Evolutionary conservation across 2,888 invertebrate species (phyloP).

Genomic region (Parnassius glacialis): DNA sequence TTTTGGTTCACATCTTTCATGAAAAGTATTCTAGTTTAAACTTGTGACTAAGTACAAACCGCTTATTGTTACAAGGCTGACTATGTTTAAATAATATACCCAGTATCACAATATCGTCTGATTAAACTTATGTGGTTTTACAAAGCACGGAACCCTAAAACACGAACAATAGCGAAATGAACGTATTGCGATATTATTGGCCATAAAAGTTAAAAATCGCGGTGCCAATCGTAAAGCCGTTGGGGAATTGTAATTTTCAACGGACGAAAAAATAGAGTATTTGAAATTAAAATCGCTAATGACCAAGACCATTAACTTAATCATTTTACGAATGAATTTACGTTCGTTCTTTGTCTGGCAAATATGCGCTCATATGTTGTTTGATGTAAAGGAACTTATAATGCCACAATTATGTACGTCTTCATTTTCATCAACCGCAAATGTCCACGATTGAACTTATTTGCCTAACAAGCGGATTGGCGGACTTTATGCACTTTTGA

Average conservation of each 20-base stretch:
- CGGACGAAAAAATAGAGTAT: constrained; percentile 60
- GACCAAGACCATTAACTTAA: constrained; percentile 81
- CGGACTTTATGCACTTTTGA: no score
- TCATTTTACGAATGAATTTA: constrained; percentile 66
- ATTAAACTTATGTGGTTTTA: background rate
- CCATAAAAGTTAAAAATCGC: constrained; percentile 55
- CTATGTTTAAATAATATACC: no score
- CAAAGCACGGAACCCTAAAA: constrained; percentile 22
- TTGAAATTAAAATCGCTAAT: constrained; percentile 80
- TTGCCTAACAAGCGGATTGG: no score
- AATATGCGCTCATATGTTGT: constrained; percentile 4
- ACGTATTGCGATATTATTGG: constrained; percentile 45
- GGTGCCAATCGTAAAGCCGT: constrained; percentile 57
- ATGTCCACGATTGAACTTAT: no score
- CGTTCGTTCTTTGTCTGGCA: constrained; percentile 4
- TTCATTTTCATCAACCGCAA: no score
- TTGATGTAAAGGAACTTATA: constrained; percentile 8
- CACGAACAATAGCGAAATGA: constrained; percentile 46
- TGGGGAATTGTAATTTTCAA: constrained; percentile 62
- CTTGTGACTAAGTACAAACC: no score
- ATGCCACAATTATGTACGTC: background rate
- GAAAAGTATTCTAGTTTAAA: no score
- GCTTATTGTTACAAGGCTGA: no score
- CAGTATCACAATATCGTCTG: background rate
- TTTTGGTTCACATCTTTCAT: no score